Conservation (phyloP, 2,797 vertebrate species). For the Novumbra hubbsi region DNA sequence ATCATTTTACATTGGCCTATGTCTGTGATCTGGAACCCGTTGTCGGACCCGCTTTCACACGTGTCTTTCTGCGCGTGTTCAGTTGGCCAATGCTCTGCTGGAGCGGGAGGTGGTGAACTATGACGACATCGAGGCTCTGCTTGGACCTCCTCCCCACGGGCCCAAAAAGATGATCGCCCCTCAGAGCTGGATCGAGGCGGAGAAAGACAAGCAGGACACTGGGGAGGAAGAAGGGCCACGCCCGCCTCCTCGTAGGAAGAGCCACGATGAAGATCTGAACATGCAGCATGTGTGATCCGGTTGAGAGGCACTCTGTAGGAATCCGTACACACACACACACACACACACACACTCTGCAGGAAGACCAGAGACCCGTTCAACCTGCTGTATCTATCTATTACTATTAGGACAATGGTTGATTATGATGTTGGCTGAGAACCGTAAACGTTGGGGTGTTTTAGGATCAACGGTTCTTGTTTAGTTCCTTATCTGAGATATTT, state of each 20-base stretch:
- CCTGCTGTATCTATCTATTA: not conserved
- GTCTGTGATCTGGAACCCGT: not conserved
- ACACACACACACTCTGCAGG: not conserved
- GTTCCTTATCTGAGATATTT: not conserved
- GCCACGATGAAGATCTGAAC: conserved; percentile 61
- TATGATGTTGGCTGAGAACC: not conserved
- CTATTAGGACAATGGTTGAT: not conserved
- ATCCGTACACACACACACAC: not conserved
- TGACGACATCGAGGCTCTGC: conserved; percentile 89
- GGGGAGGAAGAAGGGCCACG: conserved; percentile 83
- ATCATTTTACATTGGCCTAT: not conserved
- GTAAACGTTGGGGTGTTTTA: not conserved
- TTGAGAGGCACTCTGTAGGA: not conserved
- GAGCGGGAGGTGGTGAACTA: conserved; percentile 96
- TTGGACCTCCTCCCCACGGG: conserved; percentile 86
- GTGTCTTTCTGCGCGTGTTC: conserved; percentile 2
- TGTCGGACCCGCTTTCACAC: not conserved
- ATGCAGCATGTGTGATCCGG: conserved; percentile 60
- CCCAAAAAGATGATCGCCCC: conserved; percentile 94
- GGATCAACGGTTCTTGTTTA: not conserved
- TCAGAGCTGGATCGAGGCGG: conserved; percentile 91
- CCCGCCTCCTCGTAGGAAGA: conserved; percentile 58
- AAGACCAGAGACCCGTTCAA: not conserved
- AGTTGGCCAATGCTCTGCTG: conserved; percentile 88
- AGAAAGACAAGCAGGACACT: conserved; percentile 85